Percentiles rank a stretch among this genome's conserved stretches.
These are phyloP conservation scores for Odontophorus gujanensis DNA, from an alignment of 2,113 vertebrate genomes.

Conservation along the genomic window DNA sequence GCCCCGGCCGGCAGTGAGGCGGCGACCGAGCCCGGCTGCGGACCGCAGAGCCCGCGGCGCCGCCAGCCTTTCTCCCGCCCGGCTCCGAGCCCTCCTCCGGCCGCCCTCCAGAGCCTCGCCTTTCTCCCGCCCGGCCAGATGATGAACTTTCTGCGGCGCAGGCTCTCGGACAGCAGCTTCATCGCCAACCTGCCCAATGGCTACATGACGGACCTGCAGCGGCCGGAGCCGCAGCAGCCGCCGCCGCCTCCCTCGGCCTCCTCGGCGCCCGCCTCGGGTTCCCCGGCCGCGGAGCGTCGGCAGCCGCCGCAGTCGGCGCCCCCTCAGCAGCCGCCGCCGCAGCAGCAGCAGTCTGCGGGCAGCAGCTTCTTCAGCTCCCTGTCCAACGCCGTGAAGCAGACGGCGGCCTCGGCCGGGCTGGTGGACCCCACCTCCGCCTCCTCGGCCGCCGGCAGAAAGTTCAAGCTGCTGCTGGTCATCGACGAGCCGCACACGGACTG, in stretches of 20 bases:
- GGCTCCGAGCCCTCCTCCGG: not conserved
- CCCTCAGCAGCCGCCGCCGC: conserved; percentile 58
- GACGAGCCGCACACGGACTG: conserved; percentile 94
- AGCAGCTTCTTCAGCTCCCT: conserved; percentile 95
- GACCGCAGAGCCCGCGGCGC: conserved; percentile 28
- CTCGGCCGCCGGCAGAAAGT: conserved; percentile 76
- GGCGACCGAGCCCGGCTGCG: conserved; percentile 24
- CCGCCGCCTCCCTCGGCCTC: conserved; percentile 53
- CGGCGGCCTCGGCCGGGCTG: conserved; percentile 87
- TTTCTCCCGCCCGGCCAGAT: conserved; percentile 64
- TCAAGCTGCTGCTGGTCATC: conserved; percentile 93
- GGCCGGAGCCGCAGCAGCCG: conserved; percentile 80
- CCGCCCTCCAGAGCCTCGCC: not conserved
- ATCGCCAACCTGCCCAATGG: conserved; percentile 97
- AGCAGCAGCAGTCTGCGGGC: conserved; percentile 74
- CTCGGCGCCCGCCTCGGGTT: conserved; percentile 53
- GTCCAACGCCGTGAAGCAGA: conserved; percentile 95
- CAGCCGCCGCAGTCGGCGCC: conserved; percentile 67
- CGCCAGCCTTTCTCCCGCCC: conserved; percentile 38
- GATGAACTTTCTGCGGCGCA: conserved; percentile 97
- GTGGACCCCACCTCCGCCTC: conserved; percentile 82
- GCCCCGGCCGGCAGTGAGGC: not conserved
- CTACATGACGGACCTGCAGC: conserved; percentile 96
- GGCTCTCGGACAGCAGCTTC: conserved; percentile 97
- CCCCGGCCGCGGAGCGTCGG: conserved; percentile 68